Conservation (phyloP, 2,113 vertebrate species). For the Prochilodus magdalenae region DNA sequence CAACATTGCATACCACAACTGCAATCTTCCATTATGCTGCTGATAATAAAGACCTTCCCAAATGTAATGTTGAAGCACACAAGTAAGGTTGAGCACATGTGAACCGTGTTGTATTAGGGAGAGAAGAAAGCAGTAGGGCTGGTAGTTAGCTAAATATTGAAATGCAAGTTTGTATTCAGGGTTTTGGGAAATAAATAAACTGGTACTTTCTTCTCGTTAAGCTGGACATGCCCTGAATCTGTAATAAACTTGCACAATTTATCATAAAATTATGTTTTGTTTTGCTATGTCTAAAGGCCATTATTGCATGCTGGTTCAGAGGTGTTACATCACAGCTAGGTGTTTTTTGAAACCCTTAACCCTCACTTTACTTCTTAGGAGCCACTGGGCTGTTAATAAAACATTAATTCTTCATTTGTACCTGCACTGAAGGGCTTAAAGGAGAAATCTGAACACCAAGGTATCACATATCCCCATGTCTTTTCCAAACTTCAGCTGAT, state of each 20-base stretch:
- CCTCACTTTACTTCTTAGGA: neutral
- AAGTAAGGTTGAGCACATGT: too few species aligned
- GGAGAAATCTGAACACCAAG: constrained; percentile 3
- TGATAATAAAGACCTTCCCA: neutral
- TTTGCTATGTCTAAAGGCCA: neutral
- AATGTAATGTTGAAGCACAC: too few species aligned
- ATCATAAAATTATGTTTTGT: neutral
- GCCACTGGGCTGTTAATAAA: constrained; percentile 25
- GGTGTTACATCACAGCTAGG: neutral
- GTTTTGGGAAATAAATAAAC: neutral
- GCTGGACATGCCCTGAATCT: neutral
- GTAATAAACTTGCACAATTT: neutral
- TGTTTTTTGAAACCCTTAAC: constrained; percentile 2
- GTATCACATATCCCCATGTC: neutral
- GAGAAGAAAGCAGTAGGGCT: too few species aligned
- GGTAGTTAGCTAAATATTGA: neutral
- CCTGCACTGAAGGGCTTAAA: neutral
- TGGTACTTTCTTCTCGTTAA: neutral
- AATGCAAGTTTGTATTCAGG: neutral
- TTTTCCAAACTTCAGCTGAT: constrained; percentile 1
- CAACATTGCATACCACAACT: neutral
- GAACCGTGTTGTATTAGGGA: too few species aligned
- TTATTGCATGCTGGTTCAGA: neutral
- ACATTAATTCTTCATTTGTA: constrained; percentile 23
- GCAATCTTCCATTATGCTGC: neutral